Conservation (phyloP, 1,140 invertebrate species). For the Heliconius hermathena region DNA sequence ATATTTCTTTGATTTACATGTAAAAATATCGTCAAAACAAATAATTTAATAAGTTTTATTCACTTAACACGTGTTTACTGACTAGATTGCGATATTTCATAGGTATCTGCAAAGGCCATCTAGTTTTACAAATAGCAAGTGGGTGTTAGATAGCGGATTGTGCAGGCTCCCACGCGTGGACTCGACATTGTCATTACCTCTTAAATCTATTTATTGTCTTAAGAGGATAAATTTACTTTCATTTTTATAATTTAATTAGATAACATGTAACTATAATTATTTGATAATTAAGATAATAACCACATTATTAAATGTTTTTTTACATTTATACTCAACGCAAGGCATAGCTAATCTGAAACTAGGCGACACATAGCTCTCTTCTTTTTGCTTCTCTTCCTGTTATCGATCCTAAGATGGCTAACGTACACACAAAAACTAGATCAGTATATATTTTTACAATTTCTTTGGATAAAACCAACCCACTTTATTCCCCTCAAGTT, state of each 20-base stretch:
- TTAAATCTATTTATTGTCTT: neutral
- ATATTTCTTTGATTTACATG: no score
- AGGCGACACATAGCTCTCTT: no score
- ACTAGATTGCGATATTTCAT: slow-evolving; percentile 30
- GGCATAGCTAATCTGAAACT: no score
- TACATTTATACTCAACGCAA: no score
- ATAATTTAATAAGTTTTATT: neutral
- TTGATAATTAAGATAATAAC: neutral
- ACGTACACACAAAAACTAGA: no score
- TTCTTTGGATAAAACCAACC: no score
- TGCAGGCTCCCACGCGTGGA: slow-evolving; percentile 38
- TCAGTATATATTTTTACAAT: no score
- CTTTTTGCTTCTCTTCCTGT: no score
- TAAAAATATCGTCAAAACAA: no score
- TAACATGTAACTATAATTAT: neutral
- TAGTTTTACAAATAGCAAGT: slow-evolving; percentile 42
- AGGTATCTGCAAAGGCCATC: slow-evolving; percentile 41
- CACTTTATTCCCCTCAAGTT: no score
- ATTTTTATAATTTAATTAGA: slow-evolving; percentile 9
- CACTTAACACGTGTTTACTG: neutral
- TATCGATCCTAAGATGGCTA: no score
- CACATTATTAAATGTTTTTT: no score
- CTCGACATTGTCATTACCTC: slow-evolving; percentile 8
- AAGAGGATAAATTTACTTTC: neutral
- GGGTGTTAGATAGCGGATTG: slow-evolving; percentile 40